Percentiles rank a stretch among this genome's conserved stretches.
phyloP scores from a whole-genome alignment of 1,140 invertebrate species.

The Elymnias hypermnestra region DNA sequence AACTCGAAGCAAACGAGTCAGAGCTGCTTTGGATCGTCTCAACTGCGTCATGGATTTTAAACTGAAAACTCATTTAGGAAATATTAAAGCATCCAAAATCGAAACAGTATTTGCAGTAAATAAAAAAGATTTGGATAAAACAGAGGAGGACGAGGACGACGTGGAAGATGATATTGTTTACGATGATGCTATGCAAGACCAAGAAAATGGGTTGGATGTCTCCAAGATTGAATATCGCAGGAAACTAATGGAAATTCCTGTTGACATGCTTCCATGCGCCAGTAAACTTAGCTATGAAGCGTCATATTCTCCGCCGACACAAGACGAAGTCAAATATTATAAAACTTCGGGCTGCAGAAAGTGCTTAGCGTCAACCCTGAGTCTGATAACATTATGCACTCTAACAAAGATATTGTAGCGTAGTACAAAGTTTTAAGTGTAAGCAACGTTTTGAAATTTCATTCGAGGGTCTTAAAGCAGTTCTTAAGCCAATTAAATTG shows the following conservation, averaged over 20 bases:
- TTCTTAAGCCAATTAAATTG: not conserved
- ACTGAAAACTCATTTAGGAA: slow-evolving; percentile 34
- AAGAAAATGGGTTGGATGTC: slow-evolving; percentile 38
- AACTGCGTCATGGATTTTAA: slow-evolving; percentile 80
- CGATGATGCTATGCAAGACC: slow-evolving; percentile 61
- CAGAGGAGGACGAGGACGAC: slow-evolving; percentile 47
- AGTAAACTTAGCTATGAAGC: slow-evolving; percentile 76
- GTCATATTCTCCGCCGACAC: slow-evolving; percentile 70
- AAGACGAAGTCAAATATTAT: slow-evolving; percentile 69
- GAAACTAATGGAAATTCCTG: slow-evolving; percentile 78
- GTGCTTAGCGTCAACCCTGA: slow-evolving; percentile 17
- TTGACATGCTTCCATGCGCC: slow-evolving; percentile 80
- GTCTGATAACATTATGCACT: slow-evolving; percentile 16
- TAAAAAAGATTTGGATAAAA: slow-evolving; percentile 39
- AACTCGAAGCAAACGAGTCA: slow-evolving; percentile 81
- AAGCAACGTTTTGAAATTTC: slow-evolving; percentile 7
- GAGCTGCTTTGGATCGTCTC: slow-evolving; percentile 79
- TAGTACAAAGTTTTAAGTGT: slow-evolving; percentile 2
- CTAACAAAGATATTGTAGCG: slow-evolving; percentile 23
- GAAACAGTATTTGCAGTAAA: slow-evolving; percentile 13
- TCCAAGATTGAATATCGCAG: slow-evolving; percentile 53
- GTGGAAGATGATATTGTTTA: slow-evolving; percentile 45
- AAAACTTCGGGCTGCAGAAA: slow-evolving; percentile 42
- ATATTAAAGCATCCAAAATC: slow-evolving; percentile 32
- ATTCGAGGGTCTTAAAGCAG: slow-evolving; percentile 2